Evolutionary conservation across 2,888 invertebrate genomes (phyloP), one percentile per base, ranked within the genome.

Genomic region (Ashinkailepas kermadecensis): DNA sequence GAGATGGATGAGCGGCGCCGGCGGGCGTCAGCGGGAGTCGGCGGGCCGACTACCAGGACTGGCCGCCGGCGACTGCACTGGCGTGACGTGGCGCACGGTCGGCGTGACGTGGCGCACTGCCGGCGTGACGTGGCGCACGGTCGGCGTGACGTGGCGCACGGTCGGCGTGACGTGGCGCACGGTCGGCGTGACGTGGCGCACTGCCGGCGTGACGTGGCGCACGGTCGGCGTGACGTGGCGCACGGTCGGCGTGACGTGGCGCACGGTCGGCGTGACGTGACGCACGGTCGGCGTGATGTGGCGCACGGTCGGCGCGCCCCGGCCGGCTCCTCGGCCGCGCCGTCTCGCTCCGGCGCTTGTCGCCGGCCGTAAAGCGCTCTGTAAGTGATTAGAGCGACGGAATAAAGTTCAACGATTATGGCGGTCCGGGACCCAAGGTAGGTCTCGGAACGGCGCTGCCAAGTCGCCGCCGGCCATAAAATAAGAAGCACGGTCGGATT

Each of bases 321-420:
- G 25, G 8, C 9, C 25, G 21, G 65, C 39, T 13, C 74, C 11
- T 2, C 54, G 54, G 39, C 74, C 13, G 54, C 74, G 6, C 13
- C 39, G 7, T 18, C 54, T 18, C 74, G 54, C 15, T 54, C 21
- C 8, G 59, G 9, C 25, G 54, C 54, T 10, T 74, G 74, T 74
- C 74, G 74, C 74, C 74, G 9, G 23, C 25, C 54, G 54, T 39
- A 74, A 74, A 74, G 18, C 74, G 54, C 74, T 74, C 74, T 4
- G 74, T 74, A 74, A 74, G 74, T 74, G 74, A 74, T 74, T 74
- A 74, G 74, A 74, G 74, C 74, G 9, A 74, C 15, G 39, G 74
- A 74, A 74, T 74, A 74, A 74, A 74, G 74, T 74, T 74, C 74
- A 74, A 54, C 74, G 74, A 25, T 74, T 74, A 74, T 15, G 74